Base-by-base conservation (phyloP, 2,888 invertebrate genomes). In the Dorcus parallelipipedus region DNA sequence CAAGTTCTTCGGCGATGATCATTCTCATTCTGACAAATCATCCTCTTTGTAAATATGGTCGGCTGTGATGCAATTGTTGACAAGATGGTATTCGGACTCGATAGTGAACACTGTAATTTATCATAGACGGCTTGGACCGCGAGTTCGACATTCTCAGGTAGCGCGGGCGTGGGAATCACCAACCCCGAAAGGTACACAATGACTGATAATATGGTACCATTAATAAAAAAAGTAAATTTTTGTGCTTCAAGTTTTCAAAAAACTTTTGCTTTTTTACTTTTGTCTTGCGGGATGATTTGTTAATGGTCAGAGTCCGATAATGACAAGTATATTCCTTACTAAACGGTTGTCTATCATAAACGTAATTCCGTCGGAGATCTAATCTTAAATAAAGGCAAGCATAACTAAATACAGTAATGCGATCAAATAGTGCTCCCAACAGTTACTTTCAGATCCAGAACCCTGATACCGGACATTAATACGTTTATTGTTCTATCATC, bases 321-420 rank as follows among this genome's bases (percentile, higher is more conserved):
- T 50, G 55, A 55, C 55, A 26, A 40, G 26, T 49, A 10, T 41
- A 42, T 55, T 55, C 38, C 57, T 38, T 53, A 62, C 63, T 67
- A 72, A 74, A 74, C 71, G 74, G 71, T 73, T 73, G 75, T 75
- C 74, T 62, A 71, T 75, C 73, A 74, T 57, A 59, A 60, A 53
- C 56, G 52, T 54, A 61, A 64, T 59, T 58, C 59, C 58, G 71
- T 65, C 73, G 75, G 73, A 67, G 74, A 75, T 75, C 59, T 65
- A 71, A 75, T 73, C 73, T 69, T 63, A 66, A 73, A 72, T 70
- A 68, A 67, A 66, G 68, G 71, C 26, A 33, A 33, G 26, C 73
- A 74, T 73, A 72, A 71, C 76, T 71, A 73, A 75, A 76, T 73
- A 74, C 70, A 69, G 73, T 73, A 74, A 75, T 73, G 72, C 71